phyloP scores from a whole-genome alignment of 2,113 vertebrate genomes.

The Ammodytes marinus region DNA sequence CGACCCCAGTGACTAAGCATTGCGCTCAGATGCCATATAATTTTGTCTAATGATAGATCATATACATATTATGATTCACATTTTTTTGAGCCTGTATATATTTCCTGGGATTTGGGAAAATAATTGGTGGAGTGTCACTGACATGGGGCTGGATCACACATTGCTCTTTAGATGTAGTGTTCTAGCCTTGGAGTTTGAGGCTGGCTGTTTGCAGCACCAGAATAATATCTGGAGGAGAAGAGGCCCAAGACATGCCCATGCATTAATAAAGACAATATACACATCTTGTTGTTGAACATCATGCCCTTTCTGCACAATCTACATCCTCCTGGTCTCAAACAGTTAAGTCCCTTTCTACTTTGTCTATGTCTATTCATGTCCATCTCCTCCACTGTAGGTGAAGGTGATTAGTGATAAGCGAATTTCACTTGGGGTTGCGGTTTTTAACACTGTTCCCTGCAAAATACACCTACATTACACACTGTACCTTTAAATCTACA shows the following conservation, averaged over 20 bases:
- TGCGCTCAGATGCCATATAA: constrained; percentile 40
- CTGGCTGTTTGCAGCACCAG: constrained; percentile 13
- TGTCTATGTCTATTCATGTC: constrained; percentile 13
- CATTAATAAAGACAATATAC: constrained; percentile 40
- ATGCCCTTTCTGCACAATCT: background rate
- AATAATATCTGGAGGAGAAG: constrained; percentile 19
- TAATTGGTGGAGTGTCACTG: constrained; percentile 55
- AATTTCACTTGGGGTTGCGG: background rate
- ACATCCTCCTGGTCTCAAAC: constrained; percentile 1
- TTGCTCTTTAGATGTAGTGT: constrained; percentile 42
- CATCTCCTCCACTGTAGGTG: background rate
- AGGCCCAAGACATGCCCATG: background rate
- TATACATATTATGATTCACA: constrained; percentile 23
- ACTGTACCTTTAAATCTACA: too few species aligned
- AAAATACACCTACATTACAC: background rate
- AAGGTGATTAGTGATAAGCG: background rate
- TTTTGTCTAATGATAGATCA: constrained; percentile 57
- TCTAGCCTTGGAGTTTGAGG: constrained; percentile 41
- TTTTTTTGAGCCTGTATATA: constrained; percentile 22
- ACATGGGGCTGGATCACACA: constrained; percentile 24
- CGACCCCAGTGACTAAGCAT: constrained; percentile 42
- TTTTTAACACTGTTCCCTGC: constrained; percentile 10
- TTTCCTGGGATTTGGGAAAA: constrained; percentile 35
- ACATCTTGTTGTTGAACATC: constrained; percentile 17
- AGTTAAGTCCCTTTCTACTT: background rate